A percentile compares a stretch with the other conserved stretches of the same genome.
These are phyloP conservation scores for Fragum fragum DNA, from an alignment of 2,888 invertebrate genomes.

Conservation along the genomic window DNA sequence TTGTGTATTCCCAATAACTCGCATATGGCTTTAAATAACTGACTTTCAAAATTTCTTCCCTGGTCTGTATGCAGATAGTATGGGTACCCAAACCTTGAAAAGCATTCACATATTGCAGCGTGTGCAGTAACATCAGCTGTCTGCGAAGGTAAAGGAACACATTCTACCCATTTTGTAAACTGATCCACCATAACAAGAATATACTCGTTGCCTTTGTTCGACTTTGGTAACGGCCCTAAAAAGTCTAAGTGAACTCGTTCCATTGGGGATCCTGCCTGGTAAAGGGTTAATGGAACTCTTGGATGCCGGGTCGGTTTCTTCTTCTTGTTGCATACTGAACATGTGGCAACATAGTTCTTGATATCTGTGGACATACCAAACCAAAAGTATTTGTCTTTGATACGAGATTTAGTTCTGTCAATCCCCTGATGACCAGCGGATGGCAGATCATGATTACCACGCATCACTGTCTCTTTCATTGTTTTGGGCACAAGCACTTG, in stretches of 20 bases:
- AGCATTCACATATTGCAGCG: neutral
- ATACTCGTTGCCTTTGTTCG: neutral
- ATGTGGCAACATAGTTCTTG: slow-evolving; percentile 1
- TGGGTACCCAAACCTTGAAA: slow-evolving; percentile 6
- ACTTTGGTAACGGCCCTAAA: slow-evolving; percentile 7
- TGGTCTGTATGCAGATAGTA: neutral
- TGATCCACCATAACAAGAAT: slow-evolving; percentile 11
- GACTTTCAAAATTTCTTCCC: slow-evolving; percentile 7
- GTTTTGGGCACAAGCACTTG: neutral
- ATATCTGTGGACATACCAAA: neutral
- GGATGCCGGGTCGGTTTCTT: too few relatives aligned
- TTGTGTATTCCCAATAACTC: neutral
- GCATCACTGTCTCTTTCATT: slow-evolving; percentile 1
- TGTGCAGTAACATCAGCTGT: neutral
- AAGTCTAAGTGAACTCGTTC: slow-evolving; percentile 3
- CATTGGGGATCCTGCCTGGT: too few relatives aligned
- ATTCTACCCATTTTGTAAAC: slow-evolving; percentile 9
- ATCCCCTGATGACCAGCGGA: slow-evolving; percentile 4
- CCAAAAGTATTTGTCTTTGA: too few relatives aligned
- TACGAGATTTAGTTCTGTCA: slow-evolving; percentile 9
- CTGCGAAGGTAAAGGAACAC: neutral
- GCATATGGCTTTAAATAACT: neutral
- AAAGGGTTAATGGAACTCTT: too few relatives aligned
- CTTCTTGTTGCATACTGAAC: too few relatives aligned
- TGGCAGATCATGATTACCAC: too few relatives aligned